phyloP scores from a whole-genome alignment of 2,113 vertebrate species.

The Alectura lathami region DNA sequence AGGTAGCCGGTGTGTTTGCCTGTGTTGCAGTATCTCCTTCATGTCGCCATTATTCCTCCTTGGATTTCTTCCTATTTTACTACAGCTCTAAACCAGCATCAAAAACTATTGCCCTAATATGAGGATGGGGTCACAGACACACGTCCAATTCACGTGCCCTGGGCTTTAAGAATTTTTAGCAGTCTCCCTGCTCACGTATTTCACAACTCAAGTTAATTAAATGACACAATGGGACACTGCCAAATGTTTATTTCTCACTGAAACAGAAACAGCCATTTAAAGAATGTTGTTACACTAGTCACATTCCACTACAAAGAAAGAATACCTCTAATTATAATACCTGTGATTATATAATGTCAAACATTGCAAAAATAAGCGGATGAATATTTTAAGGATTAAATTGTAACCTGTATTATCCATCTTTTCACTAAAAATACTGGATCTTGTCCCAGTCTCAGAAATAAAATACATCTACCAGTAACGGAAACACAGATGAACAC shows the following conservation, averaged over 20 bases:
- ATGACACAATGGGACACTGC: neutral
- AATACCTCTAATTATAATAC: slow-evolving; percentile 13
- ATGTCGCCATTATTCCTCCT: neutral
- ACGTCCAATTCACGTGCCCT: neutral
- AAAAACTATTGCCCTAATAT: neutral
- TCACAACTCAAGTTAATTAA: slow-evolving; percentile 26
- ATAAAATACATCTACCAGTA: slow-evolving; percentile 12
- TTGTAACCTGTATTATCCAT: neutral
- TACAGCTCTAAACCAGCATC: neutral
- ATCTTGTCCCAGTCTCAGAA: slow-evolving; percentile 9
- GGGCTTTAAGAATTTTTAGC: neutral
- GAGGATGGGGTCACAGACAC: neutral
- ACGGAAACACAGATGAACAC: slow-evolving; percentile 17
- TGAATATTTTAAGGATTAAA: neutral
- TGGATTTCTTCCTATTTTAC: neutral
- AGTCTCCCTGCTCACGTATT: neutral
- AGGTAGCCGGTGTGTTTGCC: neutral
- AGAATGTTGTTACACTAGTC: neutral
- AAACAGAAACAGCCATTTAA: slow-evolving; percentile 12
- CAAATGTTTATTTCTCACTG: slow-evolving; percentile 8
- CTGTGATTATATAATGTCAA: slow-evolving; percentile 23
- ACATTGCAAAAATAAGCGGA: slow-evolving; percentile 8
- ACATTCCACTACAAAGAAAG: neutral
- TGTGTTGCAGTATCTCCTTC: neutral
- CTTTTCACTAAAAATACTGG: slow-evolving; percentile 6